Base-by-base conservation (phyloP, 2,888 invertebrate genomes). In the Troilus luridus region DNA sequence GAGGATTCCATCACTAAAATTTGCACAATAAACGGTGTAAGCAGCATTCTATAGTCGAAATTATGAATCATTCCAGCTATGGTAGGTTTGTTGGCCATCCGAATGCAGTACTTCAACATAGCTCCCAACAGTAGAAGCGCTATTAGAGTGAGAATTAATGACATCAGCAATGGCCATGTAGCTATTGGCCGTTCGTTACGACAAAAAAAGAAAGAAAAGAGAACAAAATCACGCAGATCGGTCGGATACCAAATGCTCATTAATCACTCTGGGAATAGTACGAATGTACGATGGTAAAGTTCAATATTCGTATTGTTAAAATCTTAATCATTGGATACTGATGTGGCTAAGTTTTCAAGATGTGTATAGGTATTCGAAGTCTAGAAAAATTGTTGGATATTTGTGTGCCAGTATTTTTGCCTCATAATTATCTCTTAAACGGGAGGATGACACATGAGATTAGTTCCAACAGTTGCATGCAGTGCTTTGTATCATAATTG, bases 151-250 rank as follows among this genome's bases (percentile, higher is more conserved):
- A 19, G 72, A 12, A 77, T 77, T 77, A 77, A 77, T 77, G 72
- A 41, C 72, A 77, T 41, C 72, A 77, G 72, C 17, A 27, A 27
- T 67, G 27, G 24, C 67, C 8, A 17, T 77, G 72, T 5, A 24
- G 67, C 67, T 24, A 67, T 67, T 14, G 72, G 27, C 41, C 72
- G 72, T 77, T 77, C 41, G 72, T 77, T 77, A 77, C 72, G 41
- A 24, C 64, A 24, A 41, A 27, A 77, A 41, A 77, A n/a, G n/a
- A n/a, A n/a, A n/a, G n/a, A 77, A 77, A 77, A 10, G 41, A 5
- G 67, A 67, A 12, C 11, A 9, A 77, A 17, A 19, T 27, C 9
- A 17, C 9, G 41, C 27, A 24, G 72, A 27, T 0, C 0, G 7
- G 8, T 8, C 1, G 72, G n/a, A 7, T 5, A 14, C 6, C 2